These are phyloP conservation scores for Polypterus bichir DNA, from an alignment of 2,113 vertebrate species.

Conservation along the genomic window DNA sequence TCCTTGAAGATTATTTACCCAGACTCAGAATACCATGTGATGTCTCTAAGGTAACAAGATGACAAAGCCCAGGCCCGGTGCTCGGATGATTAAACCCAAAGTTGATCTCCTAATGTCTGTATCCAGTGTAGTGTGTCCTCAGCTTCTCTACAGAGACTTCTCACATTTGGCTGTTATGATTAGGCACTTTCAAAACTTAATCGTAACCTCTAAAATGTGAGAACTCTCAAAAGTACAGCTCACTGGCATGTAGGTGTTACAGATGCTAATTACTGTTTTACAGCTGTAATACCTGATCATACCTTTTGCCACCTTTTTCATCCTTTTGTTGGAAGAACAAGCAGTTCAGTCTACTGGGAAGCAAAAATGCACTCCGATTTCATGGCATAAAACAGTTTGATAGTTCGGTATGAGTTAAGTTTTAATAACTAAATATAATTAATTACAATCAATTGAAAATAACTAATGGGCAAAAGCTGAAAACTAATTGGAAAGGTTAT, in stretches of 20 bases:
- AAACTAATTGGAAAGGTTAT: too few relatives aligned
- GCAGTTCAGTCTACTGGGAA: too few relatives aligned
- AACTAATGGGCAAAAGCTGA: too few relatives aligned
- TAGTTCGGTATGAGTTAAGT: too few relatives aligned
- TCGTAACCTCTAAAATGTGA: conserved; percentile 7
- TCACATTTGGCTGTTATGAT: conserved; percentile 7
- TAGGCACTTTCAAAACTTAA: conserved; percentile 9
- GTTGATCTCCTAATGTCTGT: conserved; percentile 2
- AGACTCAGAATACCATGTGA: conserved; percentile 6
- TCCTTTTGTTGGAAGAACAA: background rate
- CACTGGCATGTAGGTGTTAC: conserved; percentile 3
- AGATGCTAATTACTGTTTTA: conserved; percentile 7
- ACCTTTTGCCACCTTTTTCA: conserved; percentile 9
- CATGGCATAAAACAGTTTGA: too few relatives aligned
- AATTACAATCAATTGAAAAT: too few relatives aligned
- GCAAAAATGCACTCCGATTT: too few relatives aligned
- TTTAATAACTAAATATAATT: too few relatives aligned
- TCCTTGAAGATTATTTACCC: background rate
- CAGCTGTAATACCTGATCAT: conserved; percentile 1
- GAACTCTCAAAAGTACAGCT: conserved; percentile 1
- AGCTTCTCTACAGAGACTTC: background rate
- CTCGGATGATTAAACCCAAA: conserved; percentile 4
- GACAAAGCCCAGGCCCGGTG: conserved; percentile 3
- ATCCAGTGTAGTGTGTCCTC: conserved; percentile 1
- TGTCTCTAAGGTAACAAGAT: background rate